Base-by-base conservation (phyloP, 2,797 vertebrate genomes). In the Halcyon badia region DNA sequence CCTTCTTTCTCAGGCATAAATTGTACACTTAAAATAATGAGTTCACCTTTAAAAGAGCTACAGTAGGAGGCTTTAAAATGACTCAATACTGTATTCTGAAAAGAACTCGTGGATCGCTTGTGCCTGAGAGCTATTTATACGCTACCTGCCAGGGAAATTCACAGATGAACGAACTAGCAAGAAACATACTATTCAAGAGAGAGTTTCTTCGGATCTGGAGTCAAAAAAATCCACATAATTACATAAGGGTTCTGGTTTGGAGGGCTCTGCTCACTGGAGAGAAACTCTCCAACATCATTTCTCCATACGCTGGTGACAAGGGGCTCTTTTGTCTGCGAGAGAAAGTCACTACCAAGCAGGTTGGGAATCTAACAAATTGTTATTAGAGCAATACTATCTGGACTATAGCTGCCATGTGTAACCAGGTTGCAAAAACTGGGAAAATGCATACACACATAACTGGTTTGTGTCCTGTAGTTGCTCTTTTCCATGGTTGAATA, bases 51-150 rank as follows among this genome's bases (percentile, higher is more conserved):
- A 77, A 94, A 96, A 89, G 93, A 85, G 84, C 90, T 92, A 69
- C 73, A 90, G 95, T 95, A 97, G 96, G 96, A 97, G 97, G 96
- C 91, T 97, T 95, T 91, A 83, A 93, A 97, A 89, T 97, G 96
- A 97, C 94, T 97, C 97, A 97, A 76, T 95, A 83, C 89, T 81
- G 94, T 88, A 87, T 92, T 97, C 93, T 95, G 94, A 96, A 97
- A 97, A 93, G 95, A 97, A 96, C 94, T 93, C 46, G 15, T 95
- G 95, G 86, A 96, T 90, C 21, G 4, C 95, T 94, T 97, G 91
- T 95, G 85, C 94, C 95, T 94, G 61, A 35, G 92, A 97, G 89
- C 96, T 97, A 97, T 97, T 97, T 97, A 96, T 97, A 97, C 1
- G 3, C 87, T 95, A 97, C 95, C 96, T 96, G 97, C 94, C 95